These are phyloP conservation scores for Cephus rjabovi DNA, from an alignment of 2,888 invertebrate species.

Conservation along the genomic window DNA sequence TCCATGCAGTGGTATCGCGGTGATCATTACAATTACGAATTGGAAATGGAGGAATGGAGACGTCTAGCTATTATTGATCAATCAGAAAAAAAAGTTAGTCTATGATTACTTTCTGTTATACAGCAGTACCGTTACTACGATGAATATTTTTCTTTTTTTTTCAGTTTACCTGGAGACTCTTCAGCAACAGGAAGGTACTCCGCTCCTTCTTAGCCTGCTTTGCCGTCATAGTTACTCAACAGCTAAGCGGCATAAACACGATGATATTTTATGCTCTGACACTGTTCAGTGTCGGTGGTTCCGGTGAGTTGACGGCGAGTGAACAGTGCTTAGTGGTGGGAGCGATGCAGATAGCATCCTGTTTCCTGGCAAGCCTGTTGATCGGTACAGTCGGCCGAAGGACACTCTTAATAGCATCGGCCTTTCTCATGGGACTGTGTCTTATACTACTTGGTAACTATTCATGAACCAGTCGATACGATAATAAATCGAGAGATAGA, in stretches of 20 bases:
- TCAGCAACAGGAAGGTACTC: slow-evolving; percentile 42
- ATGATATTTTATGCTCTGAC: slow-evolving; percentile 51
- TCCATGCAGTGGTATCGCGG: slow-evolving; percentile 48
- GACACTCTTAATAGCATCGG: slow-evolving; percentile 47
- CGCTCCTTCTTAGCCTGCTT: slow-evolving; percentile 41
- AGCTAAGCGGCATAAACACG: slow-evolving; percentile 50
- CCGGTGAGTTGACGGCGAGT: slow-evolving; percentile 47
- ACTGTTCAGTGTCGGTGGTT: slow-evolving; percentile 50
- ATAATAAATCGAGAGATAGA: not conserved
- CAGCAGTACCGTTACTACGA: not conserved
- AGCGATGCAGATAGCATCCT: slow-evolving; percentile 46
- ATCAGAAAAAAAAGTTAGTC: not conserved
- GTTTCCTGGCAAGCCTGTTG: slow-evolving; percentile 41
- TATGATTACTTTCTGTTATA: not conserved
- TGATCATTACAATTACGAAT: slow-evolving; percentile 27
- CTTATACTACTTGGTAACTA: slow-evolving; percentile 52
- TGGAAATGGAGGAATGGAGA: slow-evolving; percentile 45
- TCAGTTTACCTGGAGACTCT: slow-evolving; percentile 31
- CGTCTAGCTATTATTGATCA: slow-evolving; percentile 20
- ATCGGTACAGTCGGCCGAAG: slow-evolving; percentile 50
- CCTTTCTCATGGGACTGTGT: slow-evolving; percentile 47
- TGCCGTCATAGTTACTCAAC: slow-evolving; percentile 46
- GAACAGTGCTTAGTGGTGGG: slow-evolving; percentile 51
- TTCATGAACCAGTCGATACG: not conserved
- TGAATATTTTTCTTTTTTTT: not conserved